A percentile compares a stretch with the other conserved stretches of the same genome.
These are phyloP conservation scores for Drosophila neotestacea DNA, from an alignment of 2,888 invertebrate genomes.

Conservation along the genomic window DNA sequence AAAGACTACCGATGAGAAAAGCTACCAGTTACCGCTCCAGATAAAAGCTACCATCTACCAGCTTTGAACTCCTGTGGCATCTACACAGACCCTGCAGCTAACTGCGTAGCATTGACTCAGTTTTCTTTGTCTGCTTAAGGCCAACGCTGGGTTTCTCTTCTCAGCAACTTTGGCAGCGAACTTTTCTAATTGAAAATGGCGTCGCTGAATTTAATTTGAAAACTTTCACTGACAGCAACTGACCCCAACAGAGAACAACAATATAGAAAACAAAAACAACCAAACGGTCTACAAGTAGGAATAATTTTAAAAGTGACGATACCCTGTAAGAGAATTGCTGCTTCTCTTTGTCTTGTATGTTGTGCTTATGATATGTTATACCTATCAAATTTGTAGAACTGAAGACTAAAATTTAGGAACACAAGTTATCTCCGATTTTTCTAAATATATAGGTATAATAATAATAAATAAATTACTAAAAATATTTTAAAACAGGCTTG, in stretches of 20 bases:
- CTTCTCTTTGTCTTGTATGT: too few species aligned
- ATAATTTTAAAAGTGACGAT: not conserved
- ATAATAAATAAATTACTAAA: too few species aligned
- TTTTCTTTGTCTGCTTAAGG: slow-evolving; percentile 35
- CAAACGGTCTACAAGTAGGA: slow-evolving; percentile 3
- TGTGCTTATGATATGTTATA: too few species aligned
- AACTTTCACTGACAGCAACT: slow-evolving; percentile 76
- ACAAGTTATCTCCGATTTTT: too few species aligned
- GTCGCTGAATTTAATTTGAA: slow-evolving; percentile 80
- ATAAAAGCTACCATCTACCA: too few species aligned
- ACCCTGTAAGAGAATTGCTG: slow-evolving; percentile 1
- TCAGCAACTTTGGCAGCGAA: slow-evolving; percentile 67
- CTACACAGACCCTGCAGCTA: slow-evolving; percentile 23
- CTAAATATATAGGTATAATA: too few species aligned
- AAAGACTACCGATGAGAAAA: slow-evolving; percentile 36
- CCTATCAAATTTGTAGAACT: too few species aligned
- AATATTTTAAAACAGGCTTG: too few species aligned
- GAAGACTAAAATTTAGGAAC: too few species aligned
- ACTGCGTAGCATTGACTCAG: slow-evolving; percentile 34
- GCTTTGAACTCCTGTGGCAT: not conserved
- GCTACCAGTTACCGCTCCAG: slow-evolving; percentile 6
- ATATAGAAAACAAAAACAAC: not conserved
- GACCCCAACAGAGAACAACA: slow-evolving; percentile 44
- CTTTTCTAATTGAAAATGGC: slow-evolving; percentile 81
- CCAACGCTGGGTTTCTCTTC: slow-evolving; percentile 31